phyloP scores from a whole-genome alignment of 2,113 vertebrate species.

The Dascyllus trimaculatus region DNA sequence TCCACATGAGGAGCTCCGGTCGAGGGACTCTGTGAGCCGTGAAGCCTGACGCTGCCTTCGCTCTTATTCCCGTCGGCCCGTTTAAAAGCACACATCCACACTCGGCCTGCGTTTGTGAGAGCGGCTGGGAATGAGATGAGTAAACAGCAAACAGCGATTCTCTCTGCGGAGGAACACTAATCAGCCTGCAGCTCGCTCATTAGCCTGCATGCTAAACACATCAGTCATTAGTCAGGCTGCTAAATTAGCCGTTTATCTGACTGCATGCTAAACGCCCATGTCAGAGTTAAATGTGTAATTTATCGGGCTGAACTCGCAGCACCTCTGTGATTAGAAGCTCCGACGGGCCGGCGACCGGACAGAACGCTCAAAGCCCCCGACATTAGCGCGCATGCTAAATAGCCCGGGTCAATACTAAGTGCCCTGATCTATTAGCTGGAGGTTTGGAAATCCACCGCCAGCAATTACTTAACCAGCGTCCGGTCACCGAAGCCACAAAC shows the following conservation, averaged over 20 bases:
- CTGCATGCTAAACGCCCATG: conserved; percentile 68
- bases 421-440: conserved; percentile 56
- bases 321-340: conserved; percentile 61
- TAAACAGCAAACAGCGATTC: conserved; percentile 66
- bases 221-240: conserved; percentile 73
- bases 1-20: background rate
- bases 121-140: conserved; percentile 60
- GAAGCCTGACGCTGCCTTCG: background rate
- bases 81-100: no score
- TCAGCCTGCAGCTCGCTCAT: conserved; percentile 73
- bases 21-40: background rate
- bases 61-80: no score
- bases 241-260: conserved; percentile 77
- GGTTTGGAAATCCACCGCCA: conserved; percentile 26
- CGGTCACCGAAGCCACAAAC: background rate
- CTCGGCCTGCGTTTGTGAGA: background rate
- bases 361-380: conserved; percentile 44
- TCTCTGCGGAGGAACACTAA: conserved; percentile 73
- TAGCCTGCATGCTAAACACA: conserved; percentile 76
- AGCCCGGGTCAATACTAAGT: conserved; percentile 49
- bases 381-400: conserved; percentile 60
- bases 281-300: conserved; percentile 69
- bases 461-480: conserved; percentile 48
- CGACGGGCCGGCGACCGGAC: conserved; percentile 30
- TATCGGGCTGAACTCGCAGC: conserved; percentile 58